Evolutionary conservation across 1,140 invertebrate genomes (phyloP), one percentile per base, ranked within the genome.

Genomic region (Drosophila santomea): DNA sequence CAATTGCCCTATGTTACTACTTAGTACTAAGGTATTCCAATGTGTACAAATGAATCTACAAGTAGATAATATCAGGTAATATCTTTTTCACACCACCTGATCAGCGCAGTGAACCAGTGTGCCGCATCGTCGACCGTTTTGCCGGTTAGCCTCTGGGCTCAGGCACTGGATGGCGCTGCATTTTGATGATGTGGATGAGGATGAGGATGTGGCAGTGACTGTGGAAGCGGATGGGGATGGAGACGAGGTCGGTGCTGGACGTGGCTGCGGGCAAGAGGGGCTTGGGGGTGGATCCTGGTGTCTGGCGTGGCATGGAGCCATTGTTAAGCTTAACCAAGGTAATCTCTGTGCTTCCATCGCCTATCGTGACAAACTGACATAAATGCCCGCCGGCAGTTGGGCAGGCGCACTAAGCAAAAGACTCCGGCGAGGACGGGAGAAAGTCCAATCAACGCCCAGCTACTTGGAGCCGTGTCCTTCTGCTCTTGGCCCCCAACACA

Each of bases 251-350:
- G 39, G 25, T 7, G 50, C 54, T 39, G 41, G 48, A 38, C 58
- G 41, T 44, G 58, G 56, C 43, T 50, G 10, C 15, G 17, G 43
- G 15, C 35, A 25, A 32, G 28, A 17, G 62, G 17, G 56, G 43
- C 38, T 41, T 61, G 20, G 43, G 32, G 44, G 71, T 54, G 56
- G 55, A 63, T 61, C 67, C 67, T 71, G 67, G 78, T 82, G 83
- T 72, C 64, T 76, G 83, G 68, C 78, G 61, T 88, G 74, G 74
- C 73, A 78, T 66, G 60, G 76, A 75, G 80, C 83, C 80, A 80
- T 88, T 88, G 84, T 89, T 89, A 89, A 89, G 84, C 89, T 86
- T 89, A 89, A 89, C 84, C 84, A 89, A 89, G 84, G 84, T 89
- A 89, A 89, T 89, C 84, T 89, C 84, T 89, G 68, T 83, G 84